A percentile compares a stretch with the other conserved stretches of the same genome.
These are phyloP conservation scores for Tigriopus japonicus DNA, from an alignment of 1,140 invertebrate genomes.

Conservation along the genomic window DNA sequence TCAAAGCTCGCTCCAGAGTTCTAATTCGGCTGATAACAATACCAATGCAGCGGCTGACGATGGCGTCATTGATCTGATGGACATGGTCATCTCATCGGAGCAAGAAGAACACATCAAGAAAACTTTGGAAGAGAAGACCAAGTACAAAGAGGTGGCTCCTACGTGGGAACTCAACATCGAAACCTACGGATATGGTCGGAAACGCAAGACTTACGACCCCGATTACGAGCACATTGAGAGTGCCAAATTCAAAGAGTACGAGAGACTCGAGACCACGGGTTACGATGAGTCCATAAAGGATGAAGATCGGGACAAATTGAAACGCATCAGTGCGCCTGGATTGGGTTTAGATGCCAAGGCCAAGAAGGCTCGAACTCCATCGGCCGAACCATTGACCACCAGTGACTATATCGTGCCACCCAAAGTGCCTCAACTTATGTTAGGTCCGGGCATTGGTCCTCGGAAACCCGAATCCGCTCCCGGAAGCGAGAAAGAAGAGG, in stretches of 20 bases:
- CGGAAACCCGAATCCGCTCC: neutral
- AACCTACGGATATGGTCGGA: constrained; percentile 4
- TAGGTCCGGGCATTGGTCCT: neutral
- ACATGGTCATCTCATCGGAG: neutral
- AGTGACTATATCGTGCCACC: constrained; percentile 10
- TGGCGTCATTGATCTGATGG: constrained; percentile 10
- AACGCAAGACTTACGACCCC: constrained; percentile 2
- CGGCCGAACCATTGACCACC: neutral
- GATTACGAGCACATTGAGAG: constrained; percentile 10
- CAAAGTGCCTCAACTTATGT: constrained; percentile 9
- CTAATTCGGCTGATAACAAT: neutral
- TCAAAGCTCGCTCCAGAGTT: neutral
- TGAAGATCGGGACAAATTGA: neutral
- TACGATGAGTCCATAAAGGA: constrained; percentile 10
- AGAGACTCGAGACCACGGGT: constrained; percentile 4
- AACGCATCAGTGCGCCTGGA: constrained; percentile 3
- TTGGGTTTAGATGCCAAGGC: neutral
- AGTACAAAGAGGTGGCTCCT: constrained; percentile 13
- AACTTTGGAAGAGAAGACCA: constrained; percentile 6
- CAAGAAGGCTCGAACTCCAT: neutral
- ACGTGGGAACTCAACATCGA: constrained; percentile 13
- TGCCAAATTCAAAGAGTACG: constrained; percentile 10
- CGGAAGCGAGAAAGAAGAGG: neutral
- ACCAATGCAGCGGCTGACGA: neutral
- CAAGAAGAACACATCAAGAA: constrained; percentile 1